Conservation (phyloP, 2,888 invertebrate species). For the Geophilus truncorum region DNA sequence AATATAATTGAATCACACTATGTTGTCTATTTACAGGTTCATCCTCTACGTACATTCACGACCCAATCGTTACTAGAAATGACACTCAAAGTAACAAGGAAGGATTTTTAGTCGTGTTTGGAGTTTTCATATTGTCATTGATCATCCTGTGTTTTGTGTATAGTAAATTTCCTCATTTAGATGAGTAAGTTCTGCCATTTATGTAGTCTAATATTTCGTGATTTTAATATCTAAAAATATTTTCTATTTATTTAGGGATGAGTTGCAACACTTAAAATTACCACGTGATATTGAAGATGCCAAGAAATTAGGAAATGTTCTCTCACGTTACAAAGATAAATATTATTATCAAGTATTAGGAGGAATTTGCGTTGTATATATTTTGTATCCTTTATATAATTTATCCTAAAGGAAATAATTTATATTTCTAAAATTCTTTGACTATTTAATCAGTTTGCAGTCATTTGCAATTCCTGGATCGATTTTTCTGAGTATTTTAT, state of each 20-base stretch:
- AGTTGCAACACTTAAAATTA: constrained; percentile 76
- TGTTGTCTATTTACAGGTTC: no score
- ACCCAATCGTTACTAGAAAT: no score
- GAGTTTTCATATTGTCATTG: background rate
- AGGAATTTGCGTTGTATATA: constrained; percentile 83
- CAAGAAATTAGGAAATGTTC: constrained; percentile 81
- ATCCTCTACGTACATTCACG: no score
- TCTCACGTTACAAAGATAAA: constrained; percentile 86
- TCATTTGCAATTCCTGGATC: constrained; percentile 99
- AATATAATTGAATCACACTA: no score
- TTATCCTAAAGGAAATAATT: no score
- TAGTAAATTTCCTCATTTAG: background rate
- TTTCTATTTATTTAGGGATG: constrained; percentile 62
- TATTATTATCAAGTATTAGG: constrained; percentile 87
- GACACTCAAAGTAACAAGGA: background rate
- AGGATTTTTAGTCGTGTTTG: background rate
- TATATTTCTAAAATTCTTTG: constrained; percentile 11
- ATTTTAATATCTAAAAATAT: background rate
- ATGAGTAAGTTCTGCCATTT: background rate
- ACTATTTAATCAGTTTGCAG: constrained; percentile 67
- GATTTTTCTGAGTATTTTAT: constrained; percentile 91
- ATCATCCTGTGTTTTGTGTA: background rate
- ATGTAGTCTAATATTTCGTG: background rate
- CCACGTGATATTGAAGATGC: constrained; percentile 94
- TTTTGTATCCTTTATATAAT: constrained; percentile 95